These are phyloP conservation scores for Cervus canadensis DNA, from an alignment of 2,113 vertebrate genomes.

Conservation along the genomic window DNA sequence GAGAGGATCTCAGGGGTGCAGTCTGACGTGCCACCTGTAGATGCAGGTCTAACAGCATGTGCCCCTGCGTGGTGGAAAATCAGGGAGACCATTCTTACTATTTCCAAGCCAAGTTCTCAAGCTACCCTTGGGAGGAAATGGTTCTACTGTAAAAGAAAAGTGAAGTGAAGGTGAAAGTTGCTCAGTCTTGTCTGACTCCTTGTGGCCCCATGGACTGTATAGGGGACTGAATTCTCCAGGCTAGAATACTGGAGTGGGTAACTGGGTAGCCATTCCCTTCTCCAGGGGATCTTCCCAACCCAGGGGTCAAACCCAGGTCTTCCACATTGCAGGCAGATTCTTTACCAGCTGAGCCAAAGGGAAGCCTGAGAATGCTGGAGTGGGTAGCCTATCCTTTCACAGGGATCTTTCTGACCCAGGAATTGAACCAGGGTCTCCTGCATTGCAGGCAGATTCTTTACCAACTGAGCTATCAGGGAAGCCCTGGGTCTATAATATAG, in stretches of 20 bases:
- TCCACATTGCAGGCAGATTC: neutral
- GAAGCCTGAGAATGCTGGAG: neutral
- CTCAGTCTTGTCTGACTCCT: neutral
- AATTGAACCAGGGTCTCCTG: fast-evolving
- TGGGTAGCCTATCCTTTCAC: neutral
- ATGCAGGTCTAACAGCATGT: neutral
- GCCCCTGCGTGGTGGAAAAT: neutral
- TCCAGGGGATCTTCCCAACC: neutral
- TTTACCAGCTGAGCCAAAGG: neutral
- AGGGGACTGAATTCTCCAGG: neutral
- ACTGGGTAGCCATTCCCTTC: neutral
- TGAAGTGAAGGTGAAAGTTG: neutral
- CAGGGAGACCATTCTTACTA: neutral
- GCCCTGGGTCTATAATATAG: neutral
- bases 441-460: neutral
- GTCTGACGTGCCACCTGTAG: fast-evolving
- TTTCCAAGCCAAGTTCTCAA: neutral
- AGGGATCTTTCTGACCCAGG: neutral
- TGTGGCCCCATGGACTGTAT: neutral
- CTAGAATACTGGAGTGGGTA: neutral
- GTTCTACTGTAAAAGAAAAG: neutral
- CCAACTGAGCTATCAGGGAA: neutral
- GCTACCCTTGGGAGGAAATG: neutral
- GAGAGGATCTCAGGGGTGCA: neutral
- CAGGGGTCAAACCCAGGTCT: neutral